A percentile compares a stretch with the other conserved stretches of the same genome.
Evolutionary conservation across 2,797 vertebrate genomes (phyloP).

Genomic region (Carapus acus): DNA sequence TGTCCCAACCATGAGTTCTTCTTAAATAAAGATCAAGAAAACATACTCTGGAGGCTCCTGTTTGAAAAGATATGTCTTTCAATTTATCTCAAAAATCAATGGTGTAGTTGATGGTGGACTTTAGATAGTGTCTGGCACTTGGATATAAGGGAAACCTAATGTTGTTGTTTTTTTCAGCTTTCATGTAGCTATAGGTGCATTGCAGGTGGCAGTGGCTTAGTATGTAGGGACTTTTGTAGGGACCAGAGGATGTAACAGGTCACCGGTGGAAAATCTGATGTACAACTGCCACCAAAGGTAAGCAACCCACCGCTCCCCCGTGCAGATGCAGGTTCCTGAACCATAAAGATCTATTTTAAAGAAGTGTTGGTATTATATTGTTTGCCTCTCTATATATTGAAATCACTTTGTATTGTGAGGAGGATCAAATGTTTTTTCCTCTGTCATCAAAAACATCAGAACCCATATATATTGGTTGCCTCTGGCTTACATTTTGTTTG

Average conservation of each 20-base stretch:
- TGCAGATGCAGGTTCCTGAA: too few relatives aligned
- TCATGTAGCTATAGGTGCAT: too few relatives aligned
- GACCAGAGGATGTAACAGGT: too few relatives aligned
- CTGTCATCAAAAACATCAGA: conserved; percentile 28
- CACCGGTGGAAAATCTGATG: too few relatives aligned
- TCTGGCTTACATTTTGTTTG: conserved; percentile 15
- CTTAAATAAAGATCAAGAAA: conserved; percentile 69
- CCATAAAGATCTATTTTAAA: too few relatives aligned
- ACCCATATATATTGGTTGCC: conserved; percentile 19
- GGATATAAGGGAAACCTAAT: conserved; percentile 26
- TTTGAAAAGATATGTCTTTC: conserved; percentile 53
- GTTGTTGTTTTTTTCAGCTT: too few relatives aligned
- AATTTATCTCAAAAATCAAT: conserved; percentile 54
- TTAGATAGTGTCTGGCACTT: conserved; percentile 32
- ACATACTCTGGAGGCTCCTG: conserved; percentile 39
- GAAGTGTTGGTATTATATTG: not conserved
- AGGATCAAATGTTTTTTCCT: conserved; percentile 10
- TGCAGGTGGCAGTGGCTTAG: too few relatives aligned
- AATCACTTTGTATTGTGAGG: conserved; percentile 3
- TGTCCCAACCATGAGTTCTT: conserved; percentile 59
- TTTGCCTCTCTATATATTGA: not conserved
- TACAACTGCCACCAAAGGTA: too few relatives aligned
- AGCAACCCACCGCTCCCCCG: too few relatives aligned
- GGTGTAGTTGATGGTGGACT: conserved; percentile 45
- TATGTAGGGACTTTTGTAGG: too few relatives aligned